Evolutionary conservation across 92 coral and sea anemone genomes (phyloP).

Genomic region (Epizoanthus stellaris): DNA sequence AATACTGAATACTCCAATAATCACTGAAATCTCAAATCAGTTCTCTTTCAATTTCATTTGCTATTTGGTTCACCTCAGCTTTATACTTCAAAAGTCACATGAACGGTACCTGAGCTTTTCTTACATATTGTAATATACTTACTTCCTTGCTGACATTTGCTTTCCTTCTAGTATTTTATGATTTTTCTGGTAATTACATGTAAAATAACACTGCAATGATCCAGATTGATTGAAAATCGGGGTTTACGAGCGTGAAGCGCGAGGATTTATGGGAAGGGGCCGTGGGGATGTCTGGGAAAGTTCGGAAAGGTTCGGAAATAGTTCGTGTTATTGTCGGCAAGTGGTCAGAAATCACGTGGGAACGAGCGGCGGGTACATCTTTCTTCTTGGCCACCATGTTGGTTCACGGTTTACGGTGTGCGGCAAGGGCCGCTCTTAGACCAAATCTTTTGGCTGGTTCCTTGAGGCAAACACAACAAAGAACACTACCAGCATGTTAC

Average conservation of each 20-base stretch:
- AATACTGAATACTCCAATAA: too few relatives aligned
- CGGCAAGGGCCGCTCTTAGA: conserved; percentile 88
- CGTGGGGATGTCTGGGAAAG: neutral
- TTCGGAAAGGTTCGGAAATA: conserved; percentile 44
- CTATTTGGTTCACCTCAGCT: too few relatives aligned
- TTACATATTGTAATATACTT: too few relatives aligned
- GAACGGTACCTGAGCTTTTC: too few relatives aligned
- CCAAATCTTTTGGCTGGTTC: conserved; percentile 79
- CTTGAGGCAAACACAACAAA: conserved; percentile 76
- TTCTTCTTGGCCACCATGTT: conserved; percentile 98
- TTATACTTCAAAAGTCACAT: too few relatives aligned
- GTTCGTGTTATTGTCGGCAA: conserved; percentile 54
- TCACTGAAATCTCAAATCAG: too few relatives aligned
- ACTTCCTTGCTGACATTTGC: too few relatives aligned
- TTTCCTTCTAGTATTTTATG: neutral
- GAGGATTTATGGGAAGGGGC: neutral
- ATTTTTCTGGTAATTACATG: neutral
- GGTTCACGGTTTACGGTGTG: conserved; percentile 93
- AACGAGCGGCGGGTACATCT: conserved; percentile 49
- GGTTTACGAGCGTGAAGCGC: too few relatives aligned
- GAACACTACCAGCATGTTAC: conserved; percentile 88
- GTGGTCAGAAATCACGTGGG: conserved; percentile 64
- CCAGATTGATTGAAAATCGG: too few relatives aligned
- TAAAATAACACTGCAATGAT: too few relatives aligned
- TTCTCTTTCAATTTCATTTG: too few relatives aligned